Conservation (phyloP, 2,888 invertebrate species). For the Euplexia lucipara region DNA sequence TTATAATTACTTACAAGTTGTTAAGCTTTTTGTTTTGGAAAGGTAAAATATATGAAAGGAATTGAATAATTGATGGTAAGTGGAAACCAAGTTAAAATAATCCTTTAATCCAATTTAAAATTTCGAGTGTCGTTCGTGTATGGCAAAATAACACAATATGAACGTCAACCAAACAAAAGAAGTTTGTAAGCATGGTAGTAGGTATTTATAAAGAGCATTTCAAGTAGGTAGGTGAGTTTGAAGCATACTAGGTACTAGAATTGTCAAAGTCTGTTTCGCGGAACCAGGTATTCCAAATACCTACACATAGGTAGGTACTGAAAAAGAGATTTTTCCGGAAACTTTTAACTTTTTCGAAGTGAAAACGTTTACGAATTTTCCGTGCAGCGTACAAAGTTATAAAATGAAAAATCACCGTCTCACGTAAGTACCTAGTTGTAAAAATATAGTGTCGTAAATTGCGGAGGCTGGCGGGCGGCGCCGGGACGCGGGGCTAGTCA, state of each 20-base stretch:
- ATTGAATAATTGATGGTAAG: not conserved
- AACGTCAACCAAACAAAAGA: conserved; percentile 4
- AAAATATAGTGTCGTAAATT: conserved; percentile 74
- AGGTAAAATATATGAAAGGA: not conserved
- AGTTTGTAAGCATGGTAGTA: not conserved
- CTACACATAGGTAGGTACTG: not conserved
- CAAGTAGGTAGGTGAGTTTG: too few relatives aligned
- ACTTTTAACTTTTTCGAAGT: conserved; percentile 28
- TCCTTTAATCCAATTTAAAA: too few relatives aligned
- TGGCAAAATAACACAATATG: not conserved
- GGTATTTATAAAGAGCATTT: not conserved
- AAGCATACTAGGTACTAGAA: too few relatives aligned
- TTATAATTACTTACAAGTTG: too few relatives aligned
- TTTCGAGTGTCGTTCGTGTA: too few relatives aligned
- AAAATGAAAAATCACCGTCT: conserved; percentile 60
- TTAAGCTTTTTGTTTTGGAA: too few relatives aligned
- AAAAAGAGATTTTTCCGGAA: conserved; percentile 11
- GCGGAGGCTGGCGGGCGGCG: conserved; percentile 48
- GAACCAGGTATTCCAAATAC: not conserved
- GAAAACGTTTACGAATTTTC: conserved; percentile 30
- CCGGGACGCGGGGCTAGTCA: conserved; percentile 59
- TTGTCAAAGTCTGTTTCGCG: not conserved
- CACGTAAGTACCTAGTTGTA: conserved; percentile 61
- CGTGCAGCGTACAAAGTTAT: conserved; percentile 37
- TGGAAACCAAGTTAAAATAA: not conserved